Evolutionary conservation across 1,140 invertebrate species (phyloP).

Genomic region (Drosophila tani): DNA sequence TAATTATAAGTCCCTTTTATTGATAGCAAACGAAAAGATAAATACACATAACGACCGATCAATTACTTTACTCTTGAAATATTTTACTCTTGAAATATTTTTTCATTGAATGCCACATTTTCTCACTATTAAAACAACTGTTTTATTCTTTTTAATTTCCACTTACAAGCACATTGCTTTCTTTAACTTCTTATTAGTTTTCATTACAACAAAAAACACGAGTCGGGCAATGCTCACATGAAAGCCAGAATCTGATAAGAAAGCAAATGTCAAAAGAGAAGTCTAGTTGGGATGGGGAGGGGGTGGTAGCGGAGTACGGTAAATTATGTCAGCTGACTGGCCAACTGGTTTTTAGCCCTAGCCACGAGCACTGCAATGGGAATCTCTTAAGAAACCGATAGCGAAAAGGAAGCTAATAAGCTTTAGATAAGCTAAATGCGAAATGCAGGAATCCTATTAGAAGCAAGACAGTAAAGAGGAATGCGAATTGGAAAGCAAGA

Average conservation of each 20-base stretch:
- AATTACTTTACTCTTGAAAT: too few relatives aligned
- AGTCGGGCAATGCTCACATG: slow-evolving; percentile 58
- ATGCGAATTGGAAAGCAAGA: slow-evolving; percentile 5
- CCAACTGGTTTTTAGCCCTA: slow-evolving; percentile 43
- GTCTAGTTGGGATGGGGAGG: slow-evolving; percentile 21
- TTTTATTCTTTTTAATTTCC: not conserved
- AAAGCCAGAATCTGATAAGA: slow-evolving; percentile 73
- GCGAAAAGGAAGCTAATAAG: slow-evolving; percentile 1
- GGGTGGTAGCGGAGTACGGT: slow-evolving; percentile 15
- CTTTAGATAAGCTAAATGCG: not conserved
- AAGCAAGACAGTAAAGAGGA: not conserved
- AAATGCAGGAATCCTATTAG: slow-evolving; percentile 4
- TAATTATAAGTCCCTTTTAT: too few relatives aligned
- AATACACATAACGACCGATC: not conserved
- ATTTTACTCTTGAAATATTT: too few relatives aligned
- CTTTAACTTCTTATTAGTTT: slow-evolving; percentile 16
- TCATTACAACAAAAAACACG: slow-evolving; percentile 53
- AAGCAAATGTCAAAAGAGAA: slow-evolving; percentile 65
- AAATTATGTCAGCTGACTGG: slow-evolving; percentile 73
- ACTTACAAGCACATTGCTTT: slow-evolving; percentile 22
- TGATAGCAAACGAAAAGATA: not conserved
- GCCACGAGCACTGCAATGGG: slow-evolving; percentile 46
- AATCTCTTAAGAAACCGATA: slow-evolving; percentile 21
- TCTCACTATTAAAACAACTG: not conserved
- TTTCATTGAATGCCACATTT: too few relatives aligned